Evolutionary conservation across 2,113 vertebrate genomes (phyloP).

Genomic region (Nesoenas mayeri): DNA sequence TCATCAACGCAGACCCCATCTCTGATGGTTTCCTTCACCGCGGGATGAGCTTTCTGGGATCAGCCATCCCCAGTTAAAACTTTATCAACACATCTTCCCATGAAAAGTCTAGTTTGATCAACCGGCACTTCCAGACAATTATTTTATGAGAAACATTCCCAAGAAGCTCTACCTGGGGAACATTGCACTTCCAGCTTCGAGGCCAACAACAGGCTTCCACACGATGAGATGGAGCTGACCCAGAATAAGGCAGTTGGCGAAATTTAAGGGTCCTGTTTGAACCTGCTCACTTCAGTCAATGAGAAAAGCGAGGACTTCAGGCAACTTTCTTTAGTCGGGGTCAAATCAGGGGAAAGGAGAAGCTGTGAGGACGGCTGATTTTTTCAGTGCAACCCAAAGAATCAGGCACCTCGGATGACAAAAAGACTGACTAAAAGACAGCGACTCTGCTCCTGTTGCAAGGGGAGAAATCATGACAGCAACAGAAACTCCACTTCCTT

Average conservation of each 20-base stretch:
- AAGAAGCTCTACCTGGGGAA: background rate
- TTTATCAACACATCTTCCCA: background rate
- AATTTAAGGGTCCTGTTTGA: slow-evolving; percentile 39
- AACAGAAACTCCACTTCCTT: background rate
- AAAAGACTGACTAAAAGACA: background rate
- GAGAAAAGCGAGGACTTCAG: slow-evolving; percentile 54
- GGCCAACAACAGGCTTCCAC: slow-evolving; percentile 51
- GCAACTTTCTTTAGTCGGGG: slow-evolving; percentile 47
- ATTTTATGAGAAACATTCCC: slow-evolving; percentile 22
- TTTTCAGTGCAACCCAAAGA: background rate
- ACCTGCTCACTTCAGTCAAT: slow-evolving; percentile 32
- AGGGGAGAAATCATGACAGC: background rate
- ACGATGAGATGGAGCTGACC: slow-evolving; percentile 53
- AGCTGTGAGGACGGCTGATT: background rate
- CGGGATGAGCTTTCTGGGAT: background rate
- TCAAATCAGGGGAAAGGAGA: slow-evolving; percentile 58
- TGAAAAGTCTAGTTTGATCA: background rate
- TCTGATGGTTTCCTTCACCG: background rate
- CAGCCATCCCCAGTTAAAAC: background rate
- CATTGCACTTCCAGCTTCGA: slow-evolving; percentile 25
- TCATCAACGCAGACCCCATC: background rate
- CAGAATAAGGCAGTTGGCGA: slow-evolving; percentile 33
- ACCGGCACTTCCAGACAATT: background rate
- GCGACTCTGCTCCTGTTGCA: background rate
- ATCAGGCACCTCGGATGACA: background rate